phyloP scores from a whole-genome alignment of 2,797 vertebrate species.

The Myotis daubentonii region DNA sequence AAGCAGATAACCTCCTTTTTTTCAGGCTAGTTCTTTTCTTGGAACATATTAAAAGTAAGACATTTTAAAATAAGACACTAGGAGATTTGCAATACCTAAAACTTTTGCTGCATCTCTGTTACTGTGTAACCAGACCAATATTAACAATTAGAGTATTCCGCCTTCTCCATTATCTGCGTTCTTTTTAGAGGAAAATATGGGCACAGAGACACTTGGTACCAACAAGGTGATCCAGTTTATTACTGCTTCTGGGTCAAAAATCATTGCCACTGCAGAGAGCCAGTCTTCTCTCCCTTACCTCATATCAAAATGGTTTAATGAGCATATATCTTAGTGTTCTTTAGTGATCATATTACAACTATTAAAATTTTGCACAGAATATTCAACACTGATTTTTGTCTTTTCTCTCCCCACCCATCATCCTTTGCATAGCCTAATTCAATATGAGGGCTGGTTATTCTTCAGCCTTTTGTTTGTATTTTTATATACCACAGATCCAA shows the following conservation, averaged over 20 bases:
- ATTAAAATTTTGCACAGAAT: not conserved
- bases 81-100: not conserved
- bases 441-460: not conserved
- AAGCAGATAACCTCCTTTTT: not conserved
- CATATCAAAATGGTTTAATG: not conserved
- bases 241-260: not conserved
- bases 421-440: not conserved
- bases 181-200: not conserved
- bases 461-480: not conserved
- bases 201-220: not conserved
- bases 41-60: not conserved
- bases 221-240: not conserved
- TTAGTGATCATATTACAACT: not conserved
- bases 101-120: not conserved
- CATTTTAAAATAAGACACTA: not conserved
- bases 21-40: not conserved
- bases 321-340: not conserved
- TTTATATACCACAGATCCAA: not conserved
- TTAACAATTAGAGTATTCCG: not conserved
- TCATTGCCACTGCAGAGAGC: not conserved
- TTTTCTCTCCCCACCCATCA: not conserved
- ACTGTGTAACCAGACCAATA: not conserved
- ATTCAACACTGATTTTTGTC: not conserved
- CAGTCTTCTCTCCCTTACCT: not conserved
- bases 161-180: fast-evolving